Base-by-base conservation (phyloP, 2,888 invertebrate genomes). In the Heliconius charithonia region DNA sequence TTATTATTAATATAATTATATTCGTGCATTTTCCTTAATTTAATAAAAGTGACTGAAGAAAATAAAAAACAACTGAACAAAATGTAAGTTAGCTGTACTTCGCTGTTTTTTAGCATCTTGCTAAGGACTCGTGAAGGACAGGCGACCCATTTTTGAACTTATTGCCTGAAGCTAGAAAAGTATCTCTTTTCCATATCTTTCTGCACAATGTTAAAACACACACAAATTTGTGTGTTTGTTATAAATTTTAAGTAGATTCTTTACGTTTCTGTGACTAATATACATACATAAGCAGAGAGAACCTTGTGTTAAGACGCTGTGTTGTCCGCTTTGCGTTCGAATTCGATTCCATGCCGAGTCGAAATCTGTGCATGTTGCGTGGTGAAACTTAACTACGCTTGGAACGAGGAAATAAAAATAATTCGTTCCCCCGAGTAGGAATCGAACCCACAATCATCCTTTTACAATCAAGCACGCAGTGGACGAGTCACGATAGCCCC, bases 91-190 rank as follows among this genome's bases (percentile, higher is more conserved):
- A 63, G 16, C 63, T 63, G 27, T 62, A 25, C 27, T 63, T 41
- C 63, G 13, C 45, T n/a, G 37, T 74, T 45, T 65, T 63, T 27
- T 22, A 65, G 27, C 13, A 27, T 65, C 63, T 41, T 45, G n/a
- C 25, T 45, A 63, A 74, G 74, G 74, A 74, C n/a, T 41, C 12
- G 27, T 74, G 65, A 74, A 65, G 63, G 45, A 74, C 19, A 74
- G 27, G 74, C 45, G 74, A 65, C 74, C 74, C 45, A 74, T n/a
- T 63, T 74, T 27, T 72, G 59, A 56, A 37, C 41, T 69, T 69
- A 69, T 25, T 41, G 69, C 69, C 41, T 41, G 41, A 69, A 25
- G 69, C 69, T 41, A 69, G 13, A 69, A 9, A 25, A 67, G 45
- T 25, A 19, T 41, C 9, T 25, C 69, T 69, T 69, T 45, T 45